These are phyloP conservation scores for Stenichneumon culpator DNA, from an alignment of 2,888 invertebrate genomes.

Conservation along the genomic window DNA sequence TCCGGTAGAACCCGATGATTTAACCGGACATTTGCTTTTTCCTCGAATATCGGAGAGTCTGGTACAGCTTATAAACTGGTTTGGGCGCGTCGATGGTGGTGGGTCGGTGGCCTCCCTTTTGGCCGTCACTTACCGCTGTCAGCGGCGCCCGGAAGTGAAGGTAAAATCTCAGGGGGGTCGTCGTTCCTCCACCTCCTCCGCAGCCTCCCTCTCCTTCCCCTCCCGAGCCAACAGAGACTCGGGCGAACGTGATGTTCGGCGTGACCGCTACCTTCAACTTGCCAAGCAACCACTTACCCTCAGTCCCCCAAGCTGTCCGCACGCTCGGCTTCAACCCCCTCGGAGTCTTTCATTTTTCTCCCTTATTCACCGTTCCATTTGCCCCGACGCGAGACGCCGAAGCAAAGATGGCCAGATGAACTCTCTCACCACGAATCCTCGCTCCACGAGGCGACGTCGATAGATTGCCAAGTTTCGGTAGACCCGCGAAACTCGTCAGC, in stretches of 20 bases:
- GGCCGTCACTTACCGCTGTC: conserved; percentile 72
- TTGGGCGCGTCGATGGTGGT: conserved; percentile 2
- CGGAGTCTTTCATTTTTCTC: conserved; percentile 57
- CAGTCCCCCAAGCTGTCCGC: conserved; percentile 56
- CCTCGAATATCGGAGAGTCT: conserved; percentile 63
- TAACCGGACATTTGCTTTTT: conserved; percentile 67
- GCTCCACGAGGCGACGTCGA: conserved; percentile 27
- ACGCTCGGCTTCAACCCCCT: conserved; percentile 30
- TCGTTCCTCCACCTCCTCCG: conserved; percentile 35
- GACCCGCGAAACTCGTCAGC: conserved; percentile 37
- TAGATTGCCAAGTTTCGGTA: conserved; percentile 73
- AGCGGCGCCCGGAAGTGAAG: conserved; percentile 60
- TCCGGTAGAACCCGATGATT: conserved; percentile 41
- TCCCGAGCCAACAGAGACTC: conserved; percentile 41
- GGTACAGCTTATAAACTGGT: conserved; percentile 26
- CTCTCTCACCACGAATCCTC: conserved; percentile 17
- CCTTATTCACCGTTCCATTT: conserved; percentile 32
- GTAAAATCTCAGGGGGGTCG: conserved; percentile 66
- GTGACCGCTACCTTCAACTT: conserved; percentile 70
- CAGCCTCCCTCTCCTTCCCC: conserved; percentile 16
- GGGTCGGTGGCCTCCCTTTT: conserved; percentile 46
- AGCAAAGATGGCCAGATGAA: conserved; percentile 46
- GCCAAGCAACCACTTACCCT: conserved; percentile 67
- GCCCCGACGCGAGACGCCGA: conserved; percentile 9
- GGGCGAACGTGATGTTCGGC: conserved; percentile 56